These are phyloP conservation scores for Mergus octosetaceus DNA, from an alignment of 2,797 vertebrate genomes.

Conservation along the genomic window DNA sequence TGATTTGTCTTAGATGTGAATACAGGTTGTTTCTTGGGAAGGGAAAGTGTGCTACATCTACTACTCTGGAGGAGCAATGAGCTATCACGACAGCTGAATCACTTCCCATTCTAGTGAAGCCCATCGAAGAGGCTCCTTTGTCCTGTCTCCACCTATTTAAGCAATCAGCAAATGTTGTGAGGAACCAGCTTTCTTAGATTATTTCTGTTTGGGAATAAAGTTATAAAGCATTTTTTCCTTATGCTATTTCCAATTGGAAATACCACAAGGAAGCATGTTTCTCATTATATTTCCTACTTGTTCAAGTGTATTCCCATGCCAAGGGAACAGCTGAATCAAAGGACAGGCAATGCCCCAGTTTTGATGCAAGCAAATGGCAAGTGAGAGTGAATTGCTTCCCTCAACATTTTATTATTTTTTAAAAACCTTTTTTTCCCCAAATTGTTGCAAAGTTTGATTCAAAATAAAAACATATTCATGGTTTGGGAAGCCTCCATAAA, in stretches of 20 bases:
- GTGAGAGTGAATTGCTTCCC: conserved; percentile 19
- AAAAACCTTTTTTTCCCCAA: neutral
- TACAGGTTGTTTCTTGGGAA: neutral
- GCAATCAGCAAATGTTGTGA: neutral
- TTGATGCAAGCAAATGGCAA: conserved; percentile 57
- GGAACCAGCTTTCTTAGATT: conserved; percentile 32
- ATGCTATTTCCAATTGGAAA: conserved; percentile 70
- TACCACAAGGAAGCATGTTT: conserved; percentile 63
- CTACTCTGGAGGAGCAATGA: neutral
- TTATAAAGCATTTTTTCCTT: conserved; percentile 61
- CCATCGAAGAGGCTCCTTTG: neutral
- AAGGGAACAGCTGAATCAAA: conserved; percentile 65
- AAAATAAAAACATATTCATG: conserved; percentile 21
- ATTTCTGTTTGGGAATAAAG: conserved; percentile 68
- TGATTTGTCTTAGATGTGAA: neutral
- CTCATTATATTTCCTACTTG: conserved; percentile 70
- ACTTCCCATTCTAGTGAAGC: neutral
- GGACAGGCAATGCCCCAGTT: conserved; percentile 49
- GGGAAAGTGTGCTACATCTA: neutral
- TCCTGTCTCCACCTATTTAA: neutral
- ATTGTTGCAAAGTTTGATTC: conserved; percentile 32
- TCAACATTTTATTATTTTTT: neutral
- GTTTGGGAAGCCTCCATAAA: neutral
- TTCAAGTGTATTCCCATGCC: conserved; percentile 43
- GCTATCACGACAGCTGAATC: neutral